Base-by-base conservation (phyloP, 2,113 vertebrate genomes). In the Bos indicus region DNA sequence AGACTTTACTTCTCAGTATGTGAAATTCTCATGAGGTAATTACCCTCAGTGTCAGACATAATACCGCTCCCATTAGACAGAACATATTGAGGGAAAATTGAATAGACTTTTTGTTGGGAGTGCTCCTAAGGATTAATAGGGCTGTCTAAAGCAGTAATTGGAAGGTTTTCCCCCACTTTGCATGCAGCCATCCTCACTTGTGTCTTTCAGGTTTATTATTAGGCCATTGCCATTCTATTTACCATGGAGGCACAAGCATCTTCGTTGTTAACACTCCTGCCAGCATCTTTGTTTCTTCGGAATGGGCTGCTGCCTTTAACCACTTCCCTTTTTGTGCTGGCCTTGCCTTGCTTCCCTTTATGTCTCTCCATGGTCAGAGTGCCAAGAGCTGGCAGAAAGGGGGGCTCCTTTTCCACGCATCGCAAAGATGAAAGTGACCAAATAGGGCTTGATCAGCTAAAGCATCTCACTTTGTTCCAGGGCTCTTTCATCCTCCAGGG, bases 11-110 rank as follows among this genome's bases (percentile, higher is more conserved):
- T 94, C 81, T 95, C 94, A 97, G 83, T 95, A 97, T 98, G 98
- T 97, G 98, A 98, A 98, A 98, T 97, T 98, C 98, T 99, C 98
- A 98, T 98, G 98, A 98, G 80, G 98, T 98, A 99, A 99, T 99
- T 99, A 98, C 95, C 80, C 96, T 95, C 97, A 64, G 88, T 88
- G 98, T 97, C 98, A 98, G 98, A 98, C 95, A 97, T 94, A 98
- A 98, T 98, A 97, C 91, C 1, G 88, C 97, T 98, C 98, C 98
- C 97, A 97, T 98, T 99, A 98, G 98, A 71, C 87, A 67, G 98
- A 97, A 95, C 97, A 96, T 96, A 95, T 96, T 97, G 96, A 98
- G 96, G 95, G 98, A 97, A 97, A 98, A 98, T 64, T 98, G 98
- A 99, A 98, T 98, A 81, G 98, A 74, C 16, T 28, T 96, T 98